Base-by-base conservation (phyloP, 2,888 invertebrate species). In the Sylvicola cinctus region DNA sequence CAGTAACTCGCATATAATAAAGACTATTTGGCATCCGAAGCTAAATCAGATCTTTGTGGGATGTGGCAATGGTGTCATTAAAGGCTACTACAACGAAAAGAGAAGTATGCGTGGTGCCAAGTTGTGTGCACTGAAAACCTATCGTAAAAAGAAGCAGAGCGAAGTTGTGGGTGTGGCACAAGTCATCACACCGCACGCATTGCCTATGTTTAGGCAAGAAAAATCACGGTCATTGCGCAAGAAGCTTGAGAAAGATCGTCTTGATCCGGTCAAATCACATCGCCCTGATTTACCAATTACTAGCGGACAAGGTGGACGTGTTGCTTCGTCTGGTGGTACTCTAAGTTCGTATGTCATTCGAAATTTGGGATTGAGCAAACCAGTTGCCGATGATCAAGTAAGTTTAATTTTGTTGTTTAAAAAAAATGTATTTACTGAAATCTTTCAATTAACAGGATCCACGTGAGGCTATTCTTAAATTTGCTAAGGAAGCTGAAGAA, bases 11-110 rank as follows among this genome's bases (percentile, higher is more conserved):
- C 84, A 84, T 42, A 74, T 88, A 0, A 83, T 96, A 2, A 81
- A 91, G 50, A 71, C 78, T 0, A 54, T 83, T 1, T 98, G 98
- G 98, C 96, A 98, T 59, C 84, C 96, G 0, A 87, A 90, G 52
- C 58, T 98, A n/a, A 96, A 98, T 51, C 98, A 98, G 53, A 74
- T 98, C 29, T 83, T 95, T 41, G 74, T 87, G 0, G 85, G 91
- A 0, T 83, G 85, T 44, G 88, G 88, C 0, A 84, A 90, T 51
- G 96, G 96, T 0, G 63, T 70, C 0, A 76, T 90, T 0, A 85
- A 87, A 46, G 77, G 90, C 35, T 88, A 78, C 50, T 99, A 93
- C 46, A 93, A 95, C 49, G 75, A 80, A 2, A 72, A 75, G 37
- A 68, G 72, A 29, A 93, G 91, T 49, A 64, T 84, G 37, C 66